Conservation (phyloP, 2,888 invertebrate species). For the Mystacides longicornis region DNA sequence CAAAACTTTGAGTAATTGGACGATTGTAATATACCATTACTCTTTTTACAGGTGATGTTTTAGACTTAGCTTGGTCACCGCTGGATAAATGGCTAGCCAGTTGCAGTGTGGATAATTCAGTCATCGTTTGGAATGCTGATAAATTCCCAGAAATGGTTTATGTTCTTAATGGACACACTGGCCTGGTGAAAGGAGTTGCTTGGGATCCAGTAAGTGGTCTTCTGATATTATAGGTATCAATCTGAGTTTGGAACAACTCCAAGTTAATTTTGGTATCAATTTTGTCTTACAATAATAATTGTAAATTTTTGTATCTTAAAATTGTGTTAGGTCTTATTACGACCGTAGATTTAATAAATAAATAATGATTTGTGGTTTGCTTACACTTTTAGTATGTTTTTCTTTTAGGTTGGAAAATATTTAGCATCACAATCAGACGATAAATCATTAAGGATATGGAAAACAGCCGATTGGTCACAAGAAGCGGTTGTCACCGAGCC, state of each 20-base stretch:
- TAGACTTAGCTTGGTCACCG: slow-evolving; percentile 96
- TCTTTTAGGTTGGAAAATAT: slow-evolving; percentile 73
- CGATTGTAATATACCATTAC: not conserved
- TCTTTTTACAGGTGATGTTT: slow-evolving; percentile 61
- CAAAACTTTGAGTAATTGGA: too few species aligned
- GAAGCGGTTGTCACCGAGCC: slow-evolving; percentile 85
- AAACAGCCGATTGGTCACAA: slow-evolving; percentile 90
- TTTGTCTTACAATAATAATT: not conserved
- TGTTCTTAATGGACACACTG: slow-evolving; percentile 82
- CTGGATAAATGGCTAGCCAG: slow-evolving; percentile 91
- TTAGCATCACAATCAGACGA: slow-evolving; percentile 96
- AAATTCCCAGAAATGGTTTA: slow-evolving; percentile 80
- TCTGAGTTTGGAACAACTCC: not conserved
- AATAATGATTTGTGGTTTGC: not conserved
- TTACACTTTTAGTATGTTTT: slow-evolving; percentile 1
- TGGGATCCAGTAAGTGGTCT: slow-evolving; percentile 81
- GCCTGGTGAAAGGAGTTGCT: slow-evolving; percentile 93
- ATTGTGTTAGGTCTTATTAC: too few species aligned
- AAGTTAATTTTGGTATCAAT: too few species aligned
- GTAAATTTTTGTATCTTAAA: not conserved
- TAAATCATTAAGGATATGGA: slow-evolving; percentile 89
- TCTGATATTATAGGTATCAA: not conserved
- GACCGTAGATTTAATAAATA: not conserved
- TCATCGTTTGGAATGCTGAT: slow-evolving; percentile 95
- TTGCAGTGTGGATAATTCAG: slow-evolving; percentile 93